Evolutionary conservation across 2,888 invertebrate genomes (phyloP).

Genomic region (Belgica antarctica): DNA sequence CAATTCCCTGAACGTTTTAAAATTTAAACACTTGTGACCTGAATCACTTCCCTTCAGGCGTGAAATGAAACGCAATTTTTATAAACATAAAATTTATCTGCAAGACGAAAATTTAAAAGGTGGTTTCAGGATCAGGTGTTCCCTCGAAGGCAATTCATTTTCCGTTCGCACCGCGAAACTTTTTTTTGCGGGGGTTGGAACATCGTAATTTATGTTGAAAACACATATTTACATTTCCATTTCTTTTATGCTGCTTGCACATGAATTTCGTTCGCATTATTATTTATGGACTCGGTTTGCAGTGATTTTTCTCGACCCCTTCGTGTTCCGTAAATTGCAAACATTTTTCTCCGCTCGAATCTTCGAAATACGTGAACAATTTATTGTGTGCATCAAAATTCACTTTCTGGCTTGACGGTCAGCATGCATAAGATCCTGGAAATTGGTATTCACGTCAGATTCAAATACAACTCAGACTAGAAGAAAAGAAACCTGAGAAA

Average conservation of each 20-base stretch:
- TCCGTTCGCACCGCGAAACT: neutral
- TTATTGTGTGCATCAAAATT: constrained; percentile 15
- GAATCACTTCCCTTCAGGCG: too few species aligned
- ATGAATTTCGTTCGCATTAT: constrained; percentile 21
- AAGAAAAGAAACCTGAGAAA: constrained; percentile 24
- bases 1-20: too few species aligned
- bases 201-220: constrained; percentile 33
- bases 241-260: constrained; percentile 21
- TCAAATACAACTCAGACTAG: neutral
- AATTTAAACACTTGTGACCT: too few species aligned
- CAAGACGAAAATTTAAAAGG: constrained; percentile 12
- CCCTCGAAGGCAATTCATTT: neutral
- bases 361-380: neutral
- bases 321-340: constrained; percentile 8
- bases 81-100: too few species aligned
- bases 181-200: constrained; percentile 2
- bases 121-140: constrained; percentile 21
- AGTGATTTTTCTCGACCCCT: constrained; percentile 26
- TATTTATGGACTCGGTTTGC: constrained; percentile 38
- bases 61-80: too few species aligned
- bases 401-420: constrained; percentile 4
- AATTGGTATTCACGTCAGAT: constrained; percentile 37
- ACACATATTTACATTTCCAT: constrained; percentile 35
- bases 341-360: constrained; percentile 13
- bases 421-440: neutral